Conservation (phyloP, 2,888 invertebrate genomes). For the Microctonus hyperodae region DNA sequence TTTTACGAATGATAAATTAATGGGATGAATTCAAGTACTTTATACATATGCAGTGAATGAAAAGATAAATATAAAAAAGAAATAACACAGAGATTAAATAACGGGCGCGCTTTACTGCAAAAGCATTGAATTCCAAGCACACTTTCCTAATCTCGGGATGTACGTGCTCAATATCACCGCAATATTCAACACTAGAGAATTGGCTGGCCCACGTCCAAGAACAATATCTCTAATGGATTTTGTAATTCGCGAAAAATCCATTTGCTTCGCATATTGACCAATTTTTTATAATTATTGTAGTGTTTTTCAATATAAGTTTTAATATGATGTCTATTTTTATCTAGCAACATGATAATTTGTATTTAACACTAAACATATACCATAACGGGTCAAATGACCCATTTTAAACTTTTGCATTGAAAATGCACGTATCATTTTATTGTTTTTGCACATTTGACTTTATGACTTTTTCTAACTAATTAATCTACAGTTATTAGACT, state of each 20-base stretch:
- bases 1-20: neutral
- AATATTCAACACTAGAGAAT: constrained; percentile 26
- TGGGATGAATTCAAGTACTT: neutral
- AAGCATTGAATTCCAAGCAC: constrained; percentile 7
- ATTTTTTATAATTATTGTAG: neutral
- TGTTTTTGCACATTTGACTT: too few relatives aligned
- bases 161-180: constrained; percentile 16
- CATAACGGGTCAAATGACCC: too few relatives aligned
- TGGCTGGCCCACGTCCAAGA: constrained; percentile 36
- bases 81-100: neutral
- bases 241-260: constrained; percentile 28
- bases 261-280: neutral
- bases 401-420: too few relatives aligned
- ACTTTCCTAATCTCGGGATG: constrained; percentile 6
- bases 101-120: neutral
- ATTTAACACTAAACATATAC: too few relatives aligned
- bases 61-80: neutral
- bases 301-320: neutral
- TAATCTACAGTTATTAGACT: too few relatives aligned
- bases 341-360: too few relatives aligned
- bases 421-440: too few relatives aligned
- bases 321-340: too few relatives aligned
- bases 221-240: constrained; percentile 38
- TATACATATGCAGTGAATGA: neutral
- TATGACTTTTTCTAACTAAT: too few relatives aligned